Conservation (phyloP, 1,140 invertebrate species). For the Drosophila kurseongensis region DNA sequence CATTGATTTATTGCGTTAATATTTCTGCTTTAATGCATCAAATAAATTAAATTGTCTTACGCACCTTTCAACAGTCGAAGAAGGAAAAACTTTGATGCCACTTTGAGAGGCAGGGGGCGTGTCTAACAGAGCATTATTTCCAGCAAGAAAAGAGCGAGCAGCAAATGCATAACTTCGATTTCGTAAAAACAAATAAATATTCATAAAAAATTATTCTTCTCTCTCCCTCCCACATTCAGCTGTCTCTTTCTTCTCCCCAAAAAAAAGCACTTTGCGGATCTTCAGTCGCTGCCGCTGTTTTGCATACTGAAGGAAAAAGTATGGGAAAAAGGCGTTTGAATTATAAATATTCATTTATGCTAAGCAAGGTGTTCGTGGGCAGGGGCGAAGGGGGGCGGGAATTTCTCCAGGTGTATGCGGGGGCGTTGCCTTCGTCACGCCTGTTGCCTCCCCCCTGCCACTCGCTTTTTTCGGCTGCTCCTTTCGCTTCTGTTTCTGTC, state of each 20-base stretch:
- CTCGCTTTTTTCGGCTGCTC: conserved; percentile 31
- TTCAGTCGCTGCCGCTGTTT: conserved; percentile 44
- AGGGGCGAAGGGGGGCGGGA: conserved; percentile 18
- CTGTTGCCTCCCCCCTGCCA: conserved; percentile 16
- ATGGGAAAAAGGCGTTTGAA: conserved; percentile 60
- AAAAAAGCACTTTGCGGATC: conserved; percentile 73
- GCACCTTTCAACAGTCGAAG: conserved; percentile 67
- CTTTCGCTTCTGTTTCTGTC: conserved; percentile 43
- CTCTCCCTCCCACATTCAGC: conserved; percentile 14
- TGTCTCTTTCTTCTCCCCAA: background rate
- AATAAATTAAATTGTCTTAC: conserved; percentile 84
- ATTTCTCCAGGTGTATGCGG: conserved; percentile 66
- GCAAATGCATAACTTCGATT: conserved; percentile 81
- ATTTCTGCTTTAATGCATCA: conserved; percentile 82
- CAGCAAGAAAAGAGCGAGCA: conserved; percentile 25
- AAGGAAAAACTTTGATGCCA: conserved; percentile 64
- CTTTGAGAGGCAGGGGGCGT: conserved; percentile 5
- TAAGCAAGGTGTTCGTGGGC: conserved; percentile 49
- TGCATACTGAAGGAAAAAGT: conserved; percentile 36
- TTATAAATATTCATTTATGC: conserved; percentile 83
- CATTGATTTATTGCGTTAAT: conserved; percentile 82
- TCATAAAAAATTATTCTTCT: conserved; percentile 72
- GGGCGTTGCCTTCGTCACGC: conserved; percentile 41
- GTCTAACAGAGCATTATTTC: conserved; percentile 33
- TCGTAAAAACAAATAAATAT: conserved; percentile 80